Percentiles rank a stretch among this genome's conserved stretches.
Evolutionary conservation across 2,888 invertebrate species (phyloP).

Genomic region (Icerya purchasi): DNA sequence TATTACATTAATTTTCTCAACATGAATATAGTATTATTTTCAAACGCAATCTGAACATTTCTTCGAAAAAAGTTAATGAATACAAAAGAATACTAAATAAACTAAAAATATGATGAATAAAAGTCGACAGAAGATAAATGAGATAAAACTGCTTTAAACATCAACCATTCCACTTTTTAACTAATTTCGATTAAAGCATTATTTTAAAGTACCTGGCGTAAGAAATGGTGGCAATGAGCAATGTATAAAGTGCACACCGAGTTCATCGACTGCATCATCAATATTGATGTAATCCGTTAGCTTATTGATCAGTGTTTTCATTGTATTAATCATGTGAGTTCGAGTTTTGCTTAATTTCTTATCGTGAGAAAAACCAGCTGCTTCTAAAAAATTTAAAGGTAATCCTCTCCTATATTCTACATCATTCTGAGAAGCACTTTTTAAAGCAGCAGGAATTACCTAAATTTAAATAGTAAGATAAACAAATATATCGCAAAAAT

Average conservation of each 20-base stretch:
- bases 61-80: too few relatives aligned
- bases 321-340: conserved; percentile 12
- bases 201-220: conserved; percentile 25
- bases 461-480: too few relatives aligned
- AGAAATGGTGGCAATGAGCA: conserved; percentile 71
- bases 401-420: conserved; percentile 52
- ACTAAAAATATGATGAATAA: background rate
- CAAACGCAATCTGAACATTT: too few relatives aligned
- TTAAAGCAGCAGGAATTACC: conserved; percentile 50
- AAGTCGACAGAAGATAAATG: background rate
- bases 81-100: too few relatives aligned
- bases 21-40: too few relatives aligned
- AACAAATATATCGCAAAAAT: too few relatives aligned
- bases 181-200: background rate
- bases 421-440: conserved; percentile 45
- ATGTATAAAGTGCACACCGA: conserved; percentile 63
- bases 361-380: conserved; percentile 48
- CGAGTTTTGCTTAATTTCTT: conserved; percentile 11
- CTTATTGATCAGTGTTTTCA: conserved; percentile 35
- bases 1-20: too few relatives aligned
- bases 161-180: background rate
- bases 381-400: conserved; percentile 51
- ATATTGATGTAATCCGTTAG: conserved; percentile 38
- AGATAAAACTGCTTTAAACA: background rate
- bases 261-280: conserved; percentile 65